Evolutionary conservation across 2,888 invertebrate genomes (phyloP), one percentile per base, ranked within the genome.

Genomic region (Polydrusus tereticollis): DNA sequence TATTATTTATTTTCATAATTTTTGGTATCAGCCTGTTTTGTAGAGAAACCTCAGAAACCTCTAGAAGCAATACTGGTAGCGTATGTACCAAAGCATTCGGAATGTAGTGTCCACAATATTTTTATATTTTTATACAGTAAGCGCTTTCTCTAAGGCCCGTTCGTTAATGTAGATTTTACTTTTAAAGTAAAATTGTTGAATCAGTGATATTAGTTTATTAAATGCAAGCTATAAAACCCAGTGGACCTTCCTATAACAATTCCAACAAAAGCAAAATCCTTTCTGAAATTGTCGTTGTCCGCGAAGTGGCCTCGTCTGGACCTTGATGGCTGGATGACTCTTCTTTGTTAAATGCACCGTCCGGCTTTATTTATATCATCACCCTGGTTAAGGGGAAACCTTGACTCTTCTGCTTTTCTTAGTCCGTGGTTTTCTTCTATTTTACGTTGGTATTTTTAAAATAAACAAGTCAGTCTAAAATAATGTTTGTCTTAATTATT

Each of bases 231-330:
- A 7, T 18, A 47, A 12, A 47, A 60, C 60, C 38, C 59, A 18
- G 23, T 60, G 36, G 43, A 29, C 10, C 60, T 23, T 60, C 16
- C 21, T 60, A 60, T n/a, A n/a, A 60, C 12, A 14, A 43, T 41
- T 38, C 60, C 23, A 60, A 41, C 18, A 26, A 41, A n/a, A 36
- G 59, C 36, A 38, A 43, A 43, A 58, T 21, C 38, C 58, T 66
- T 41, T 47, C 57, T 38, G 60, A 60, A 60, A 69, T 69, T 41
- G 47, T 47, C 65, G 67, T 72, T 66, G 73, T 73, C 58, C 58
- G 52, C 66, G 50, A 59, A 69, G 52, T 64, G 69, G 73, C 69
- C 73, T 73, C 70, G 73, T 73, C 73, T 73, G 73, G 67, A 73
- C 73, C 73, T 73, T 73, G 73, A 73, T 73, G 73, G 72, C 52